Conservation (phyloP, 2,888 invertebrate genomes). For the Argyra leucocephala region DNA sequence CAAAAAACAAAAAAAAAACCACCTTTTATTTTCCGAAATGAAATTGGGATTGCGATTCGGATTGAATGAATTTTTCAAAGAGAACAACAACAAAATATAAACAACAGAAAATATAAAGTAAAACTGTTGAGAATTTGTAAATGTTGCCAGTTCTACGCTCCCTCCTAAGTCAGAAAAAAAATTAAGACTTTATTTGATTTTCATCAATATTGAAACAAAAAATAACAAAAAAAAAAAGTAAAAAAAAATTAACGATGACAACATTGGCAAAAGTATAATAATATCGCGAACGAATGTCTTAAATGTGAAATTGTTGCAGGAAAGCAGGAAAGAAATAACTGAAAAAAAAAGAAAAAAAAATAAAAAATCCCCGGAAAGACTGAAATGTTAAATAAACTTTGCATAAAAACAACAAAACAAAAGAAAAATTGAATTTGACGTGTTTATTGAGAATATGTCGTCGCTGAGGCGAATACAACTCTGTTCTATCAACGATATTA, state of each 20-base stretch:
- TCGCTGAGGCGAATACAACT: background rate
- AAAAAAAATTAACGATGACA: background rate
- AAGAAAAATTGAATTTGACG: background rate
- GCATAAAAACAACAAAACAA: background rate
- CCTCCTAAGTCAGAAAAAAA: too few relatives aligned
- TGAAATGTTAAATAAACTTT: constrained; percentile 3
- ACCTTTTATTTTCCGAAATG: background rate
- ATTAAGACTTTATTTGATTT: too few relatives aligned
- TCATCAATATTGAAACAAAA: too few relatives aligned
- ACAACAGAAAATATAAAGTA: background rate
- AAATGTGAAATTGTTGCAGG: background rate
- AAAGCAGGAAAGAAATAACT: background rate
- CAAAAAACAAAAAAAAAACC: background rate
- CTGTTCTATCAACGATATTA: too few relatives aligned
- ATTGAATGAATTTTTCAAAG: background rate
- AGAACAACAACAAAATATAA: background rate
- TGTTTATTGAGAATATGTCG: constrained; percentile 1
- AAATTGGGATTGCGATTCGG: background rate
- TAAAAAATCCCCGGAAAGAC: background rate
- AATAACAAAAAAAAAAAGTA: background rate
- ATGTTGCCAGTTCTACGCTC: too few relatives aligned
- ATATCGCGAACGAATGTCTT: background rate
- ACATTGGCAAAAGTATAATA: background rate
- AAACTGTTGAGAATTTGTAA: too few relatives aligned
- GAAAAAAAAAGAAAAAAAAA: background rate